Evolutionary conservation across 2,113 vertebrate genomes (phyloP).

Genomic region (Eretmochelys imbricata): DNA sequence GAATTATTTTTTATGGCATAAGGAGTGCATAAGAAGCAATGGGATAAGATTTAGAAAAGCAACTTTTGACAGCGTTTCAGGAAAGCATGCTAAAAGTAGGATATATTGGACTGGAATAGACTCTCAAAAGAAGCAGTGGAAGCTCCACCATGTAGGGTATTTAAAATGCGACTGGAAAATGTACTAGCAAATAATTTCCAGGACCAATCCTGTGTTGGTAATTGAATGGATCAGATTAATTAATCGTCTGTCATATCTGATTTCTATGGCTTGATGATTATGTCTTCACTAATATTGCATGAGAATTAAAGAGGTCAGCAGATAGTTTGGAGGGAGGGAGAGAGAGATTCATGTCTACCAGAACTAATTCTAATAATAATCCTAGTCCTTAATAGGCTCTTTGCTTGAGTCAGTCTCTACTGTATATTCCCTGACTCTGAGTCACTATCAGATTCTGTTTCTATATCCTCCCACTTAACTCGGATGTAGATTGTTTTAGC

Average conservation of each 20-base stretch:
- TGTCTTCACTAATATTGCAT: background rate
- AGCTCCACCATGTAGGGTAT: background rate
- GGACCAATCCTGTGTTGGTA: background rate
- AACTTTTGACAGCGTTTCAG: background rate
- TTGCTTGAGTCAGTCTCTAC: background rate
- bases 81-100: background rate
- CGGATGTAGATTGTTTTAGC: slow-evolving; percentile 42
- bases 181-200: background rate
- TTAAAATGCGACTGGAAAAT: background rate
- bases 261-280: background rate
- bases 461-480: slow-evolving; percentile 35
- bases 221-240: background rate
- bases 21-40: background rate
- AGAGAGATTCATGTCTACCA: background rate
- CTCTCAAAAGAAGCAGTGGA: fast-evolving
- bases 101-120: background rate
- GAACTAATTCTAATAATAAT: background rate
- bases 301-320: background rate
- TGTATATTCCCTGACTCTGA: slow-evolving; percentile 1
- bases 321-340: background rate
- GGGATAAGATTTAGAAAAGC: background rate
- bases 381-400: background rate
- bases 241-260: background rate
- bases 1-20: background rate
- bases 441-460: slow-evolving; percentile 27